These are phyloP conservation scores for Nephila pilipes DNA, from an alignment of 1,140 invertebrate species.

Conservation along the genomic window DNA sequence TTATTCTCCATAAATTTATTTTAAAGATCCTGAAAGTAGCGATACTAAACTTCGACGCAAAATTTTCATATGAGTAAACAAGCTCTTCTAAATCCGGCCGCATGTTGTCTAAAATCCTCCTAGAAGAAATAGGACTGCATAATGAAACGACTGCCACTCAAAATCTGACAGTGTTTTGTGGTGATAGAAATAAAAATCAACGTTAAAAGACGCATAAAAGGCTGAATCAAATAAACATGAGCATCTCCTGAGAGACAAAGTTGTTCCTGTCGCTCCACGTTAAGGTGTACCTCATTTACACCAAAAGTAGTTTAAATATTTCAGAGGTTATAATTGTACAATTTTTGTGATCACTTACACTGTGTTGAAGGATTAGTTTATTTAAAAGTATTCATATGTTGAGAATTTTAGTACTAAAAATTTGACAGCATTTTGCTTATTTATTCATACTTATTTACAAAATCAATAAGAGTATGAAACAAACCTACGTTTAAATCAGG, in stretches of 20 bases:
- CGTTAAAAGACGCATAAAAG: slow-evolving; percentile 36
- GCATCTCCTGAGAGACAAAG: not conserved
- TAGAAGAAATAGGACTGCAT: slow-evolving; percentile 35
- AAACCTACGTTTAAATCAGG: too few species aligned
- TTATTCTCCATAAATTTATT: slow-evolving; percentile 46
- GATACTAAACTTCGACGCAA: slow-evolving; percentile 23
- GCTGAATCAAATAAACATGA: slow-evolving; percentile 41
- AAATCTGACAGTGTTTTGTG: slow-evolving; percentile 49
- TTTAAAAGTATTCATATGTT: too few species aligned
- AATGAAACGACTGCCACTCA: slow-evolving; percentile 71
- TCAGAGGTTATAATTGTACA: too few species aligned
- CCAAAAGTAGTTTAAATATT: too few species aligned
- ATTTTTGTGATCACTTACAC: too few species aligned
- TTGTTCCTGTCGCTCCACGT: not conserved
- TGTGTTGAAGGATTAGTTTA: too few species aligned
- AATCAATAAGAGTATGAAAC: too few species aligned
- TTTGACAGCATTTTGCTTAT: too few species aligned
- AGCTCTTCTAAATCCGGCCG: slow-evolving; percentile 31
- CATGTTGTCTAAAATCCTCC: slow-evolving; percentile 14
- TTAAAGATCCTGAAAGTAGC: slow-evolving; percentile 33
- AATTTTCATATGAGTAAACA: slow-evolving; percentile 59
- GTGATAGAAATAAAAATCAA: slow-evolving; percentile 31
- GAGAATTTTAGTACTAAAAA: too few species aligned
- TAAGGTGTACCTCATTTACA: not conserved
- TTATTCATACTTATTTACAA: too few species aligned